Base-by-base conservation (phyloP, 2,888 invertebrate species). In the Catocala nupta region DNA sequence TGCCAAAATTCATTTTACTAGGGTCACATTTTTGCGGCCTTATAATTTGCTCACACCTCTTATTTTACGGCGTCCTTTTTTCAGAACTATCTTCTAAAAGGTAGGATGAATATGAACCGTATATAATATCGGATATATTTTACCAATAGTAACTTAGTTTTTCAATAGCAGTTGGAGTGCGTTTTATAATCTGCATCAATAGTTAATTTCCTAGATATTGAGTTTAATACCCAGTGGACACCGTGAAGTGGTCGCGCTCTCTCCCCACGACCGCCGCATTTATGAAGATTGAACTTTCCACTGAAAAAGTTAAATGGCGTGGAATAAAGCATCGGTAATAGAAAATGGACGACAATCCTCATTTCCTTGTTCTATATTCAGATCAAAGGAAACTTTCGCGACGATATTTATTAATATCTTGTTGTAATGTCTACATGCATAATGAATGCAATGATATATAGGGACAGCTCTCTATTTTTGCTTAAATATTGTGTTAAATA, bases 251-350 rank as follows among this genome's bases (percentile, higher is more conserved):
- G 69, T 63, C 63, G 70, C 53, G 49, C 45, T 50, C 56, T 65
- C 71, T 55, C 67, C 75, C 79, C 81, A 71, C 76, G 59, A 75
- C 71, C 73, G 74, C 71, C 78, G 80, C 80, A 84, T 71, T 85
- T 85, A 84, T 82, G 82, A 87, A 86, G 82, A 86, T 84, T 82
- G 83, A 84, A 88, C 84, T 87, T 87, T 83, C 81, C 78, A 84
- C 81, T 84, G 86, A 87, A 89, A 89, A 90, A 88, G 90, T 90
- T 90, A 87, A 91, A 91, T 90, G 90, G 89, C 75, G 81, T 74
- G 90, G 90, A 90, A 91, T 85, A 84, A 88, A 88, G 84, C 85
- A 85, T 83, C 82, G 85, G 86, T 89, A 89, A 90, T 89, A 89
- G 88, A 89, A 88, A 90, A 90, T 88, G 88, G 87, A 87, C 83